A percentile compares a stretch with the other conserved stretches of the same genome.
Evolutionary conservation across 2,888 invertebrate genomes (phyloP).

Genomic region (Pyrgus malvae): DNA sequence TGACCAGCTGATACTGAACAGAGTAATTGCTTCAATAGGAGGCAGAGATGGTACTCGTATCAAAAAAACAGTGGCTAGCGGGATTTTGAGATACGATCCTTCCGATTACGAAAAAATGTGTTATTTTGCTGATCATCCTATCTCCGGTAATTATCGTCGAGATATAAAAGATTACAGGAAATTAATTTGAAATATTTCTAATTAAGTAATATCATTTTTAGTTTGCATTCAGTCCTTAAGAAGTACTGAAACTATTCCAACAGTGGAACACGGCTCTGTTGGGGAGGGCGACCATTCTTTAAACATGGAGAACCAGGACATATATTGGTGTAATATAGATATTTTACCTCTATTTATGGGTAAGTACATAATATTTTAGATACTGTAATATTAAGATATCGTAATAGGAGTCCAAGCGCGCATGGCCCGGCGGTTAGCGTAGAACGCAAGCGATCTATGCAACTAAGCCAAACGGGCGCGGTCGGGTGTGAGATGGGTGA

Average conservation of each 20-base stretch:
- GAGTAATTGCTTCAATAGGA: conserved; percentile 46
- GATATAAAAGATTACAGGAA: too few relatives aligned
- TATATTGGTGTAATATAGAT: conserved; percentile 64
- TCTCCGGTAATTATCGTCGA: conserved; percentile 52
- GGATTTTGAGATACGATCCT: conserved; percentile 60
- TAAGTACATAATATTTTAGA: conserved; percentile 29
- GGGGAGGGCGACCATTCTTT: background rate
- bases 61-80: conserved; percentile 41
- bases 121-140: conserved; percentile 58
- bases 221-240: background rate
- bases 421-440: too few relatives aligned
- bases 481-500: too few relatives aligned
- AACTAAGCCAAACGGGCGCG: too few relatives aligned
- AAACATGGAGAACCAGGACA: conserved; percentile 29
- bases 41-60: conserved; percentile 35
- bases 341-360: conserved; percentile 55
- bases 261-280: background rate
- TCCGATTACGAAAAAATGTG: conserved; percentile 70
- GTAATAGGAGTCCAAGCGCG: too few relatives aligned
- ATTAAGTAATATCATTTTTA: background rate
- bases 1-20: conserved; percentile 53
- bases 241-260: background rate
- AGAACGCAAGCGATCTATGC: too few relatives aligned
- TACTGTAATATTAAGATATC: background rate
- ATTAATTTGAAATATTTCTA: too few relatives aligned